phyloP scores from a whole-genome alignment of 1,140 invertebrate genomes.

The Dysdera silvatica region DNA sequence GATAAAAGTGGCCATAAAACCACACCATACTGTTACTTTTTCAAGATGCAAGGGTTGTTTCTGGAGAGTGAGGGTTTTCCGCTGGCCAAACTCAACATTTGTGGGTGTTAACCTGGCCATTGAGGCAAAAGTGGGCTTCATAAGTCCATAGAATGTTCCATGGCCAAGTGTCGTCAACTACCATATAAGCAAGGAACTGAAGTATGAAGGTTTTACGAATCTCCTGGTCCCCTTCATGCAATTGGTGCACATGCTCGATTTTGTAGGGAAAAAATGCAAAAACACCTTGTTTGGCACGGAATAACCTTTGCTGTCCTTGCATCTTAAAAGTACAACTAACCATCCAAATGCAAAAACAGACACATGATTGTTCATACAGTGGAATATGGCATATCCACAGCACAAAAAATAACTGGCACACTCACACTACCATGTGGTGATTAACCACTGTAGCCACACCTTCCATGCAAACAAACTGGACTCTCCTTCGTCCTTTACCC shows the following conservation, averaged over 20 bases:
- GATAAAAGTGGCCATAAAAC: neutral
- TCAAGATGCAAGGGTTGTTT: neutral
- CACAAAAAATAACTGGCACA: neutral
- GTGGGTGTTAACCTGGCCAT: neutral
- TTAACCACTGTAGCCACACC: neutral
- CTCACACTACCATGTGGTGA: neutral
- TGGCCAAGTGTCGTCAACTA: neutral
- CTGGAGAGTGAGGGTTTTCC: neutral
- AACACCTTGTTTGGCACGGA: too few species aligned
- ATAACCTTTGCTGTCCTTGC: too few species aligned
- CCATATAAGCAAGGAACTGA: neutral
- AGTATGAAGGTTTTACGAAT: neutral
- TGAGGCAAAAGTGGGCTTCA: neutral
- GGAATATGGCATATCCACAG: neutral
- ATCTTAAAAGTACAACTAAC: too few species aligned
- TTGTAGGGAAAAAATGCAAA: neutral
- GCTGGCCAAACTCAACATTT: neutral
- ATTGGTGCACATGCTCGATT: neutral
- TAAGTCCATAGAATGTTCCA: neutral
- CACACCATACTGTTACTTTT: neutral
- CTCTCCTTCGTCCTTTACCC: neutral
- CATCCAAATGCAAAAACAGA: neutral
- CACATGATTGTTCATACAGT: neutral
- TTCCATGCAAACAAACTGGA: neutral
- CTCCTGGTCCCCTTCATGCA: neutral